Evolutionary conservation across 2,113 vertebrate species (phyloP), one percentile per base, ranked within the genome.

Genomic region (Podiceps cristatus): DNA sequence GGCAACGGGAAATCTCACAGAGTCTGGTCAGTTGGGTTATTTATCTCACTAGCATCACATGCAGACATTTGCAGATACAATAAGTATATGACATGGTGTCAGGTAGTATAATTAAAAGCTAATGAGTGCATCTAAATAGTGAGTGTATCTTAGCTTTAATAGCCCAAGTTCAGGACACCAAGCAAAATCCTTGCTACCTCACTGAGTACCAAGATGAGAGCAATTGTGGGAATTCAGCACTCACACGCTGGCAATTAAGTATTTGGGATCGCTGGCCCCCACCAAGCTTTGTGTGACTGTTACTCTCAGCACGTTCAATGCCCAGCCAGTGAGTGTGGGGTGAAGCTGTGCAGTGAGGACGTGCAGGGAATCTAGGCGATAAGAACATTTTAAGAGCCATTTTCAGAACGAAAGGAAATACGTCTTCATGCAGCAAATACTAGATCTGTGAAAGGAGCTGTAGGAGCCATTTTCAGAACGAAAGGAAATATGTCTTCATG

Each of bases 281-380:
- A 23, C 12, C 4, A 2, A 74, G 28, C 9, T 79, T 73, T 72
- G 20, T 0, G 0, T 53, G 56, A 28, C 24, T 60, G 23, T 20
- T 74, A 24, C 8, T 4, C 49, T 90, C 3, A 0, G 44, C 2
- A 6, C 1, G 0, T 55, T 85, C 58, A 5, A 7, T 31, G 45
- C 56, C 40, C 78, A 64, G 0, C 20, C 16, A 44, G 45, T 24
- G 40, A 56, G 16, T 3, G 7, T 59, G 33, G 47, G n/a, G 23
- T 66, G 28, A 84, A 67, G n/a, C 52, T 82, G 62, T 76, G 23
- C 44, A 27, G 35, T 31, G 35, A 67, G 28, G 27, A 92, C 88
- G 50, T 69, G 45, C 22, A 68, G 75, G 10, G 71, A 83, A 20
- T 13, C 27, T 66, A 35, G 37, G 45, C 62, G 86, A 53, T 49